Base-by-base conservation (phyloP, 2,113 vertebrate genomes). In the Philantomba maxwellii region DNA sequence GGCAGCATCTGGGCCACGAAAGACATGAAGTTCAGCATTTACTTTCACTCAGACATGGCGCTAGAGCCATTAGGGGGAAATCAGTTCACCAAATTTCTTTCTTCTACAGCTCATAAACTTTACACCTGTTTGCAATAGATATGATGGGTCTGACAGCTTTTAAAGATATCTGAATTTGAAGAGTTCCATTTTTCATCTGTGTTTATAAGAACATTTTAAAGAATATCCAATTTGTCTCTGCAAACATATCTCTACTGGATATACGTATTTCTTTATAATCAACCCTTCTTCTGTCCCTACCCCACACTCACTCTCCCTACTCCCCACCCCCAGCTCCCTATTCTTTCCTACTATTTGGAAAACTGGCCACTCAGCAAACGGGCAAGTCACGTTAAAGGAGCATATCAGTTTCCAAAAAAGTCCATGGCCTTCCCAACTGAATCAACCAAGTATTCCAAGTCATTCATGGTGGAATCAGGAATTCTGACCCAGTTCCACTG, bases 1-100 rank as follows among this genome's bases (percentile, higher is more conserved):
- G 47, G 99, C 99, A 92, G 99, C 99, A 97, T 99, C 99, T 99
- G 88, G 75, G 16, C 98, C 83, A 58, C 1, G 86, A 55, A n/a
- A 87, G 45, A 36, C n/a, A 92, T 14, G 36, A 75, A 43, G 23
- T 6, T 73, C 60, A 91, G 70, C 23, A 51, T n/a, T 15, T 70
- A 45, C 1, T 84, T 88, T 36, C 80, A 99, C 99, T 98, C 17
- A 30, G 53, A 57, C 2, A 7, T 3, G 6, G 53, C 15, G 26
- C 51, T 23, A 70, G 16, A 89, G 45, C n/a, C 62, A 36, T 16
- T 19, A 43, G 28, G 15, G 47, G 39, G 64, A 78, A 96, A 64
- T 66, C 43, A 91, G 23, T 51, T 64, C 4, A 4, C 43, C 47
- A 60, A 49, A n/a, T 64, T 93, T 51, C 75, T 10, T 86, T 9